Evolutionary conservation across 2,888 invertebrate species (phyloP).

Genomic region (Gastracanthus pulcherrimus): DNA sequence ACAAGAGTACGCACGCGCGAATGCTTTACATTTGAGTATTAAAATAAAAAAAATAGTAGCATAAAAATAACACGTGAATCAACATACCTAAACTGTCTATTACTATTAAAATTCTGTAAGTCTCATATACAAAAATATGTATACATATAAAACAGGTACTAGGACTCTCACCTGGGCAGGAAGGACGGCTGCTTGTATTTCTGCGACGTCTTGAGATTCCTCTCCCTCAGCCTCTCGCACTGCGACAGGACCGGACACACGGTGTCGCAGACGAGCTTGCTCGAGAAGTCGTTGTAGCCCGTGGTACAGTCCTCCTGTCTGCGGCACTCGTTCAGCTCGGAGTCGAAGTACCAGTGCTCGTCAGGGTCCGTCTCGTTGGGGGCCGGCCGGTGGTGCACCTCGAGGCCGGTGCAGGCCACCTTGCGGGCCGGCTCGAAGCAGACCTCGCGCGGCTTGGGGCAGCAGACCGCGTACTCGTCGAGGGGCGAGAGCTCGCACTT

Average conservation of each 20-base stretch:
- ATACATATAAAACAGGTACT: not conserved
- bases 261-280: slow-evolving; percentile 86
- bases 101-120: no score
- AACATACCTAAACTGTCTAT: no score
- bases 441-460: slow-evolving; percentile 90
- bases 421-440: slow-evolving; percentile 84
- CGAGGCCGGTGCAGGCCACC: slow-evolving; percentile 71
- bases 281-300: slow-evolving; percentile 91
- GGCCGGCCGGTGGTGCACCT: not conserved
- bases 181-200: slow-evolving; percentile 87
- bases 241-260: slow-evolving; percentile 92
- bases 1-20: no score
- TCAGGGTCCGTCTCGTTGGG: slow-evolving; percentile 3
- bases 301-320: slow-evolving; percentile 86
- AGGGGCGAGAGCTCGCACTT: slow-evolving; percentile 91
- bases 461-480: slow-evolving; percentile 89
- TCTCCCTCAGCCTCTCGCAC: slow-evolving; percentile 88
- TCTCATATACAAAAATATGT: no score
- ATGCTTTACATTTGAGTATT: not conserved
- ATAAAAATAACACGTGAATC: no score
- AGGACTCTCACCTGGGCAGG: slow-evolving; percentile 81
- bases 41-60: no score
- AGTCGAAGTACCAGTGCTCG: slow-evolving; percentile 87
- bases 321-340: slow-evolving; percentile 87
- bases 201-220: slow-evolving; percentile 86